phyloP scores from a whole-genome alignment of 2,797 vertebrate genomes.

The Macroramphosus scolopax region DNA sequence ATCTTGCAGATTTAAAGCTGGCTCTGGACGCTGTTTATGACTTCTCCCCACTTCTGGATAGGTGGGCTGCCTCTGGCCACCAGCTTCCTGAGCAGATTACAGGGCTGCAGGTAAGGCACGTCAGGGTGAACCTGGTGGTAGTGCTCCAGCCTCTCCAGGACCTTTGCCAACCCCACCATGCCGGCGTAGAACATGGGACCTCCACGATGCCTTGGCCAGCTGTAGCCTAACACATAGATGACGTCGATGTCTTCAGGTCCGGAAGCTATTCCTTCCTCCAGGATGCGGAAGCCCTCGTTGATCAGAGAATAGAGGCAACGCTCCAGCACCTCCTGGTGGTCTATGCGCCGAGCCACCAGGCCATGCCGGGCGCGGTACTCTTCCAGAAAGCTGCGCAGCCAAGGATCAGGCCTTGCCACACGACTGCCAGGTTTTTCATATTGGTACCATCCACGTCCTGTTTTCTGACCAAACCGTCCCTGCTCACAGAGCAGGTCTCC shows the following conservation, averaged over 20 bases:
- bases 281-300: conserved; percentile 88
- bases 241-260: conserved; percentile 87
- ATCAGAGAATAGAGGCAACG: conserved; percentile 85
- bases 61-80: conserved; percentile 84
- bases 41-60: conserved; percentile 81
- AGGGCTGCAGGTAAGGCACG: conserved; percentile 81
- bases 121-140: conserved; percentile 82
- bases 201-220: conserved; percentile 86
- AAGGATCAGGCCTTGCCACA: conserved; percentile 80
- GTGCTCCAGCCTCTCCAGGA: conserved; percentile 84
- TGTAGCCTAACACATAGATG: conserved; percentile 87
- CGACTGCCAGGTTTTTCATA: conserved; percentile 83
- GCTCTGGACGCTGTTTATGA: conserved; percentile 64
- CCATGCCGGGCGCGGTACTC: conserved; percentile 78
- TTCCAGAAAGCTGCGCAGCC: conserved; percentile 81
- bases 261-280: conserved; percentile 85
- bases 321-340: conserved; percentile 85
- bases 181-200: conserved; percentile 92
- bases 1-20: conserved; percentile 84
- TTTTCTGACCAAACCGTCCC: conserved; percentile 89
- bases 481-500: conserved; percentile 86
- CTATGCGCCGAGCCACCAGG: conserved; percentile 71
- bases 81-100: conserved; percentile 81
- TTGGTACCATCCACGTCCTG: conserved; percentile 86
- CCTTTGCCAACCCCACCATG: conserved; percentile 77